Evolutionary conservation across 2,113 vertebrate species (phyloP).

Genomic region (Xiphophorus hellerii): DNA sequence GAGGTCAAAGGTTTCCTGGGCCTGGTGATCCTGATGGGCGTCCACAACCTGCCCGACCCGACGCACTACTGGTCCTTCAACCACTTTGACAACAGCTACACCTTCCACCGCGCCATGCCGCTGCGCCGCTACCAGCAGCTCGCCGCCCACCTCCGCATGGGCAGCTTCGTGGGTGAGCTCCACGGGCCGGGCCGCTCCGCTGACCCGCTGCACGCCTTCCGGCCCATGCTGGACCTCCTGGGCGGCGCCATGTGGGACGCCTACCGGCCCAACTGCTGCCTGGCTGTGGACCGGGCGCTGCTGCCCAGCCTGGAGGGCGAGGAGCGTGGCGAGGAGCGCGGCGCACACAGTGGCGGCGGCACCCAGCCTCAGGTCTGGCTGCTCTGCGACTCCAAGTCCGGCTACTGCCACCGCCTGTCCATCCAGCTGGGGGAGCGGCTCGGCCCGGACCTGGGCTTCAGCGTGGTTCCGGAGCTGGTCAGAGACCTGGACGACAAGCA

Average conservation of each 20-base stretch:
- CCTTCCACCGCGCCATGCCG: slow-evolving; percentile 77
- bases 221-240: slow-evolving; percentile 71
- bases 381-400: slow-evolving; percentile 83
- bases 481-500: slow-evolving; percentile 70
- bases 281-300: slow-evolving; percentile 75
- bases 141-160: slow-evolving; percentile 71
- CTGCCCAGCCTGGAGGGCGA: slow-evolving; percentile 69
- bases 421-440: slow-evolving; percentile 58
- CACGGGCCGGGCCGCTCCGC: neutral
- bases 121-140: slow-evolving; percentile 77
- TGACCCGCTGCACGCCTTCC: slow-evolving; percentile 72
- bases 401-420: slow-evolving; percentile 80
- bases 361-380: slow-evolving; percentile 78
- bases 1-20: slow-evolving; percentile 80
- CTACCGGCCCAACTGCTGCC: slow-evolving; percentile 75
- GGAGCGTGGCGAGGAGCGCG: slow-evolving; percentile 10
- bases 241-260: slow-evolving; percentile 69
- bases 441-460: slow-evolving; percentile 53
- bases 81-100: slow-evolving; percentile 70
- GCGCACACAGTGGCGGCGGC: too few relatives aligned
- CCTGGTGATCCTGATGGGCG: slow-evolving; percentile 78
- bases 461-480: slow-evolving; percentile 72
- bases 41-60: slow-evolving; percentile 70
- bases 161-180: slow-evolving; percentile 52
- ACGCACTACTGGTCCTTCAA: slow-evolving; percentile 77